Conservation (phyloP, 2,888 invertebrate species). For the Arrhopalites spinosus region DNA sequence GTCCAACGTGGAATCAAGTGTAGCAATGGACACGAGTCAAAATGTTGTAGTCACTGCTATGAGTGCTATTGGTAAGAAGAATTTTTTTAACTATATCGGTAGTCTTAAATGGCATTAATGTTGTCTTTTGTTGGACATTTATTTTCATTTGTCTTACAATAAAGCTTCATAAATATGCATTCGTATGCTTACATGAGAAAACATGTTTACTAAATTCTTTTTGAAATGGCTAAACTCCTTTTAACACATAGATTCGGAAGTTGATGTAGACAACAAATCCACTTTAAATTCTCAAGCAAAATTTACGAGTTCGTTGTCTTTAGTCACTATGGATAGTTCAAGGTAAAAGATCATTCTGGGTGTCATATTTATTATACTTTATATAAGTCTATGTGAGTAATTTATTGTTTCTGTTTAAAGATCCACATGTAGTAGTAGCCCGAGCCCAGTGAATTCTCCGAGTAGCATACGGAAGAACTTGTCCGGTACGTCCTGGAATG, state of each 20-base stretch:
- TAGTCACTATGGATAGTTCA: conserved; percentile 56
- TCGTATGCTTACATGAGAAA: too few relatives aligned
- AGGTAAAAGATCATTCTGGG: conserved; percentile 39
- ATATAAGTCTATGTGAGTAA: background rate
- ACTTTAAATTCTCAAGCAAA: conserved; percentile 35
- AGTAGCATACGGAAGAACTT: conserved; percentile 50
- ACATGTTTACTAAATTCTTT: too few relatives aligned
- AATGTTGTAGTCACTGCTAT: conserved; percentile 53
- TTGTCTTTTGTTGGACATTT: background rate
- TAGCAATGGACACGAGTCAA: conserved; percentile 53
- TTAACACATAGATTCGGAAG: conserved; percentile 24
- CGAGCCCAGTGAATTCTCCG: conserved; percentile 55
- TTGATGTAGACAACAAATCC: conserved; percentile 22
- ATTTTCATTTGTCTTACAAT: too few relatives aligned
- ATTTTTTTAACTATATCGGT: background rate
- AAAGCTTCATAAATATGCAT: too few relatives aligned
- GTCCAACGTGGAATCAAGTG: conserved; percentile 44
- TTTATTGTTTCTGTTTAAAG: background rate
- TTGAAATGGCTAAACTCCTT: too few relatives aligned
- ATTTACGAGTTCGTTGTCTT: conserved; percentile 53
- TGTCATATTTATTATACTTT: background rate
- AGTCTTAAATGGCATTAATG: background rate
- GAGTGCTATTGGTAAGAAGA: conserved; percentile 40
- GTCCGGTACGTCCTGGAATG: conserved; percentile 36
- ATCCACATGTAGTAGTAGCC: conserved; percentile 50